Percentiles rank a stretch among this genome's conserved stretches.
Evolutionary conservation across 2,888 invertebrate genomes (phyloP).

Genomic region (Heliconius erato): DNA sequence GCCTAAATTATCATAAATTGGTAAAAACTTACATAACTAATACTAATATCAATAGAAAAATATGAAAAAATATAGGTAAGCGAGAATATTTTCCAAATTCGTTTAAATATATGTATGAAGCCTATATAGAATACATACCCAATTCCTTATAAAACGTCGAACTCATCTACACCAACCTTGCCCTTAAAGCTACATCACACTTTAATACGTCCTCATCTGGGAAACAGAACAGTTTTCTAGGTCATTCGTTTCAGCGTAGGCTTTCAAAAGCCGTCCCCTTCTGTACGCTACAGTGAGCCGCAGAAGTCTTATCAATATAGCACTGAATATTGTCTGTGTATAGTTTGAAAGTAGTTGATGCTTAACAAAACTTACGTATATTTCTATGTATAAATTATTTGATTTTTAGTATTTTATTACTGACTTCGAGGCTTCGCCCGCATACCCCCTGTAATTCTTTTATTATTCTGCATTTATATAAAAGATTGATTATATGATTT

Average conservation of each 20-base stretch:
- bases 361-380: not conserved
- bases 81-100: too few species aligned
- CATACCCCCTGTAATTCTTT: too few species aligned
- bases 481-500: too few species aligned
- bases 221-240: constrained; percentile 53
- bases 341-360: not conserved
- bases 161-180: constrained; percentile 21
- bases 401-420: too few species aligned
- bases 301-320: constrained; percentile 34
- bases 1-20: too few species aligned
- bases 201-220: constrained; percentile 48
- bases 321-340: not conserved
- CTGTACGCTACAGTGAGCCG: constrained; percentile 43
- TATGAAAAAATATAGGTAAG: too few species aligned
- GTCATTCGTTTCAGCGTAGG: constrained; percentile 54
- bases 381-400: too few species aligned
- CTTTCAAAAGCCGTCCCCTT: constrained; percentile 49
- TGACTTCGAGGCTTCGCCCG: too few species aligned
- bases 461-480: too few species aligned
- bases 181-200: constrained; percentile 44
- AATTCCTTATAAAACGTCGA: constrained; percentile 16
- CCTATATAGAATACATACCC: not conserved
- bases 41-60: too few species aligned
- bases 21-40: too few species aligned
- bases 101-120: not conserved